phyloP scores from a whole-genome alignment of 2,888 invertebrate species.

The Matsumyia berberina region DNA sequence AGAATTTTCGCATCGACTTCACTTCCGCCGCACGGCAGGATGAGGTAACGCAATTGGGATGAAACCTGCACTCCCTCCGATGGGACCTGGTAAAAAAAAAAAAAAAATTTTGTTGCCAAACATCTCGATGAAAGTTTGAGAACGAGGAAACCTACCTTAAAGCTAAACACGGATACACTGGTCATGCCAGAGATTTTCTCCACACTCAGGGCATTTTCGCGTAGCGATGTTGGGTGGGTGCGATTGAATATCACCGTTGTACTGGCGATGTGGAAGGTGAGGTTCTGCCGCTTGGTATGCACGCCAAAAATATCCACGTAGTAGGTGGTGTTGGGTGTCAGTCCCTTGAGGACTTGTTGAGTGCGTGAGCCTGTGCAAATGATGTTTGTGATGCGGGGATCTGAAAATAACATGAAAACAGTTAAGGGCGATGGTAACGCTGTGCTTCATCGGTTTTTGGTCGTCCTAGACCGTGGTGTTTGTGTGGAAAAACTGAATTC shows the following conservation, averaged over 20 bases:
- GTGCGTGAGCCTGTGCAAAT: conserved; percentile 83
- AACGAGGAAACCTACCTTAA: conserved; percentile 84
- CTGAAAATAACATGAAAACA: conserved; percentile 41
- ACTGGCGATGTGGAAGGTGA: conserved; percentile 82
- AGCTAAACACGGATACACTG: conserved; percentile 86
- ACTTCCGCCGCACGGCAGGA: conserved; percentile 86
- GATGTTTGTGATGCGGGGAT: conserved; percentile 79
- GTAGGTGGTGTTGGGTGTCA: conserved; percentile 82
- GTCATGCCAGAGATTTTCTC: conserved; percentile 85
- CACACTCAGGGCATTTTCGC: conserved; percentile 85
- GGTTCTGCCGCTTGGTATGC: conserved; percentile 82
- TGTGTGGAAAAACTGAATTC: too few species aligned
- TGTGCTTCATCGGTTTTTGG: not conserved
- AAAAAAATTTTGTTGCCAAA: not conserved
- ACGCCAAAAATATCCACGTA: conserved; percentile 83
- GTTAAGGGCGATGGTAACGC: conserved; percentile 48
- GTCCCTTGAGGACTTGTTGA: conserved; percentile 81
- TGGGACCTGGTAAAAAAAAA: conserved; percentile 52
- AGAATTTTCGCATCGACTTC: conserved; percentile 85
- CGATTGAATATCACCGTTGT: conserved; percentile 82
- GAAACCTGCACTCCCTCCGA: conserved; percentile 18
- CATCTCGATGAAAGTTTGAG: conserved; percentile 1
- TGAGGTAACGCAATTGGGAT: conserved; percentile 82
- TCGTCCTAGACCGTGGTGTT: not conserved
- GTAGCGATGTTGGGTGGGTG: conserved; percentile 83